Conservation (phyloP, 1,140 invertebrate genomes). For the Harpegnathos saltator region DNA sequence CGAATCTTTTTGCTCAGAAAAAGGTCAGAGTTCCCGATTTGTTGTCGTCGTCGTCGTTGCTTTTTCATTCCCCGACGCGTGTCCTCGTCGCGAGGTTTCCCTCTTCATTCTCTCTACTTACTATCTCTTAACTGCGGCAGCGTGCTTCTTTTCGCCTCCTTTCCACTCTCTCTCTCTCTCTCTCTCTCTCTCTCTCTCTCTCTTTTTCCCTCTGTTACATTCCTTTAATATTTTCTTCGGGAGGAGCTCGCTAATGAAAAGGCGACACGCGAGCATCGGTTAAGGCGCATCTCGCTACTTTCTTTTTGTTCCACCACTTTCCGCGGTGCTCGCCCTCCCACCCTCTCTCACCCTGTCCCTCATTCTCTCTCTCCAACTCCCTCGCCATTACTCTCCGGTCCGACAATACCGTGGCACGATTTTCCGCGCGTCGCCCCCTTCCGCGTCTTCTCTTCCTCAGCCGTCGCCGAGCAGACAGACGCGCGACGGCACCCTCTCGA, state of each 20-base stretch:
- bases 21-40: no score
- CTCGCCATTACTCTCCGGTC: conserved; percentile 28
- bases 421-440: conserved; percentile 27
- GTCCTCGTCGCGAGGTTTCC: neutral
- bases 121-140: neutral
- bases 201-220: neutral
- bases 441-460: conserved; percentile 25
- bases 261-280: conserved; percentile 27
- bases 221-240: conserved; percentile 5
- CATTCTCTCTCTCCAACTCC: no score
- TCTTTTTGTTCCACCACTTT: conserved; percentile 44
- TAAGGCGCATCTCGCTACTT: conserved; percentile 8
- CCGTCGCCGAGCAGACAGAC: conserved; percentile 20
- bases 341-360: no score
- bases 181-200: neutral
- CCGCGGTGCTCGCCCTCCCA: conserved; percentile 4
- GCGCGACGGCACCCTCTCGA: conserved; percentile 4
- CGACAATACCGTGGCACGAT: conserved; percentile 50
- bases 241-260: neutral
- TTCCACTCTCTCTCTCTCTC: no score
- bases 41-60: no score
- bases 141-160: no score
- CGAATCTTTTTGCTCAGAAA: no score
- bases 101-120: neutral
- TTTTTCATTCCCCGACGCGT: no score